Base-by-base conservation (phyloP, 2,797 vertebrate species). In the Potorous gilbertii region DNA sequence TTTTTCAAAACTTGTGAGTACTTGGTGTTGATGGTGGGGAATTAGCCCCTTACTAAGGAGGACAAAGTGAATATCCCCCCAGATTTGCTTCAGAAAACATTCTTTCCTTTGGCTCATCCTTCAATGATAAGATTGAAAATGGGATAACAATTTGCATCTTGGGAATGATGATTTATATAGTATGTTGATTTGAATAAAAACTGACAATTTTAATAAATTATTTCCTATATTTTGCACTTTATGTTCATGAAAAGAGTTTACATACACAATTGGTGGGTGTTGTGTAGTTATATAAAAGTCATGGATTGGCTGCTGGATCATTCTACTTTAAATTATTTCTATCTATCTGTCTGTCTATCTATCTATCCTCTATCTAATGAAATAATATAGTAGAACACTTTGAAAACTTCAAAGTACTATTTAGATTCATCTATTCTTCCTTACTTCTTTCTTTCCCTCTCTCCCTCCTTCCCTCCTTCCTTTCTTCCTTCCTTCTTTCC, bases 211-310 rank as follows among this genome's bases (percentile, higher is more conserved):
- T 90, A 94, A 40, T 89, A 94, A 95, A 93, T 95, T 95, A 59
- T 12, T 90, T 97, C 29, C 62, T 57, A 11, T 46, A 18, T 81
- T 81, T 81, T 81, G 74, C 21, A 24, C 8, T 27, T 81, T 40
- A 46, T 24, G 8, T 81, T 81, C 40, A 29, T 52, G 18, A 59
- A 66, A 90, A 96, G 55, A 92, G 52, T 96, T 96, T 57, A 97
- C 59, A 95, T 95, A 95, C 28, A 94, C 50, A 90, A 90, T 95
- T 94, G 62, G 34, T 93, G 13, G 54, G 52, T 89, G 13, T 11
- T 24, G 54, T 96, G 96, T 95, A 92, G 31, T 14, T 28, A 59
- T 95, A 96, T 95, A 92, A 94, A 96, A 96, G 91, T 57, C 95
- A 74, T 16, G 46, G 5, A 93, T 89, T 89, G 56, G 92, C 27